phyloP scores from a whole-genome alignment of 1,140 invertebrate species.

The Bombus waltoni region DNA sequence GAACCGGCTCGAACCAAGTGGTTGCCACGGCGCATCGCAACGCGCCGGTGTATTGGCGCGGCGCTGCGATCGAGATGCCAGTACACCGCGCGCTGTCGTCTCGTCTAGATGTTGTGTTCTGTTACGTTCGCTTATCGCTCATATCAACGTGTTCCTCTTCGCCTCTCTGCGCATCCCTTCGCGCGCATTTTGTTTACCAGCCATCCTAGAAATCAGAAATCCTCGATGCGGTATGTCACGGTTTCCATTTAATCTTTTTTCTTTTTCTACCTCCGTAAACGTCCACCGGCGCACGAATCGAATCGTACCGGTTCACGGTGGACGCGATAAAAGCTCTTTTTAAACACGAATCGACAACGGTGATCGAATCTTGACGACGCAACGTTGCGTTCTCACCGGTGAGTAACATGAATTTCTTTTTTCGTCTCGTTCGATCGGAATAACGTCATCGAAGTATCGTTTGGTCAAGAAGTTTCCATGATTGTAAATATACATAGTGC shows the following conservation, averaged over 20 bases:
- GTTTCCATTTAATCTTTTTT: not conserved
- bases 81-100: slow-evolving; percentile 63
- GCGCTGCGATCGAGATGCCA: slow-evolving; percentile 67
- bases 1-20: slow-evolving; percentile 59
- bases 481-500: not conserved
- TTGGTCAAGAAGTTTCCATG: not conserved
- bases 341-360: not conserved
- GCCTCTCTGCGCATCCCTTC: slow-evolving; percentile 34
- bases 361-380: slow-evolving; percentile 19
- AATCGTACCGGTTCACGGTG: not conserved
- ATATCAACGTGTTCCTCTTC: slow-evolving; percentile 31
- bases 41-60: slow-evolving; percentile 57
- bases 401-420: not conserved
- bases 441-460: not conserved
- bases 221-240: not conserved
- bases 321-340: not conserved
- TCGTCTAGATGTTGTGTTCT: slow-evolving; percentile 35
- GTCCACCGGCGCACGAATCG: not conserved
- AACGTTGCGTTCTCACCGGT: no score
- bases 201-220: slow-evolving; percentile 16
- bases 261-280: not conserved
- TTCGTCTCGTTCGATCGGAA: not conserved
- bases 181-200: slow-evolving; percentile 57
- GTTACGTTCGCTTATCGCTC: not conserved
- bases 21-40: slow-evolving; percentile 59